These are phyloP conservation scores for Stigmatopora argus DNA, from an alignment of 2,113 vertebrate species.

Conservation along the genomic window DNA sequence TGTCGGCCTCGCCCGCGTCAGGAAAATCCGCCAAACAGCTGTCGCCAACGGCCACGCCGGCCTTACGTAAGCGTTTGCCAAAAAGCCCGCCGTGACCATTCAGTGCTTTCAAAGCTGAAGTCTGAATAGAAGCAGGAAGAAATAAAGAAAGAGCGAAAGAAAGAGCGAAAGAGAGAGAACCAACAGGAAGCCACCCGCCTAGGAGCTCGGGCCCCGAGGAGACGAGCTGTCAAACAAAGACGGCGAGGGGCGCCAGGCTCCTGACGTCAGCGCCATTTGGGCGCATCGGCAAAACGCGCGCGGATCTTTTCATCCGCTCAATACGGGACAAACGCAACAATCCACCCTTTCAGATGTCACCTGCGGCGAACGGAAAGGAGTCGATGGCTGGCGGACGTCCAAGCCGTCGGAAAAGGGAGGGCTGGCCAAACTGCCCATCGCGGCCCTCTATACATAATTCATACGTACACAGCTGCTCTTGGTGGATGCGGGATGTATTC, in stretches of 20 bases:
- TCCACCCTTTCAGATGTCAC: too few species aligned
- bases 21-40: constrained; percentile 48
- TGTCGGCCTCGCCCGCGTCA: too few species aligned
- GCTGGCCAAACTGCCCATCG: too few species aligned
- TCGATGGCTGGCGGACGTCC: too few species aligned
- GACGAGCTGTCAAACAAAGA: constrained; percentile 43
- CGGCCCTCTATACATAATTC: too few species aligned
- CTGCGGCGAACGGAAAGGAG: too few species aligned
- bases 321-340: not conserved
- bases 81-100: constrained; percentile 42
- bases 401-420: too few species aligned
- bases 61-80: constrained; percentile 9
- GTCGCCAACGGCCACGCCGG: constrained; percentile 35
- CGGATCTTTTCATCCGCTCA: not conserved
- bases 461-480: too few species aligned
- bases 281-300: not conserved
- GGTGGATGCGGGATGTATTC: too few species aligned
- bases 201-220: constrained; percentile 50
- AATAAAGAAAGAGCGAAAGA: constrained; percentile 45
- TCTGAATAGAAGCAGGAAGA: constrained; percentile 36
- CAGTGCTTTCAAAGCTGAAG: constrained; percentile 20
- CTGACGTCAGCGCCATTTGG: constrained; percentile 14
- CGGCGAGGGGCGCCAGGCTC: constrained; percentile 18
- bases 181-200: constrained; percentile 9
- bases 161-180: constrained; percentile 7